Evolutionary conservation across 2,113 vertebrate genomes (phyloP).

Genomic region (Manacus vitellinus): DNA sequence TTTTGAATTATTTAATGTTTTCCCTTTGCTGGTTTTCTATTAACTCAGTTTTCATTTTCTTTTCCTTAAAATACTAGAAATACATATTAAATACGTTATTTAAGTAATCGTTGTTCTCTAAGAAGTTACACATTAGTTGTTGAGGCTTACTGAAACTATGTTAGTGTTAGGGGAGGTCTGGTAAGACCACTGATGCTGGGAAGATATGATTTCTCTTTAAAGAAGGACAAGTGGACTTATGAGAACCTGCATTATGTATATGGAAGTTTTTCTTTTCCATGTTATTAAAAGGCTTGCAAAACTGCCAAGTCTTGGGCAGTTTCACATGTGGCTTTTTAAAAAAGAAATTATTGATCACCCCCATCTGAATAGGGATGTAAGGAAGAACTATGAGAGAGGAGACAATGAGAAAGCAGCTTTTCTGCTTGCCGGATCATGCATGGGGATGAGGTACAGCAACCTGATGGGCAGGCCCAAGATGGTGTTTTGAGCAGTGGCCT

Average conservation of each 20-base stretch:
- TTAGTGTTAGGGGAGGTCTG: conserved; percentile 28
- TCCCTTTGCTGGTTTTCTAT: conserved; percentile 20
- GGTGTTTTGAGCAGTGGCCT: no score
- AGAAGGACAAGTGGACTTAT: neutral
- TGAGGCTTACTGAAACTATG: neutral
- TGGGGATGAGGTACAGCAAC: neutral
- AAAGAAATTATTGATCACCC: neutral
- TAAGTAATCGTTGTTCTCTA: conserved; percentile 32
- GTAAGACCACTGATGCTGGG: neutral
- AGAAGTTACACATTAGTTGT: conserved; percentile 57
- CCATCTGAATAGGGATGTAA: neutral
- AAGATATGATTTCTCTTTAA: conserved; percentile 22
- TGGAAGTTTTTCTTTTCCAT: neutral
- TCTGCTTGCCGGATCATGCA: neutral
- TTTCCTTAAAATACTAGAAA: conserved; percentile 24
- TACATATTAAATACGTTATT: neutral
- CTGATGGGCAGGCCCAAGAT: neutral
- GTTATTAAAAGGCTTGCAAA: neutral
- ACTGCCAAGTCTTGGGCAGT: neutral
- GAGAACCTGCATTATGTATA: neutral
- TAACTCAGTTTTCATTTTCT: neutral
- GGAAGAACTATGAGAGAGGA: neutral
- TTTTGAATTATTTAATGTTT: conserved; percentile 4
- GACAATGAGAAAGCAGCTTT: neutral
- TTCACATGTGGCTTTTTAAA: neutral